Percentiles rank a stretch among this genome's conserved stretches.
Evolutionary conservation across 2,888 invertebrate species (phyloP).

Genomic region (Harpalus rubripes): DNA sequence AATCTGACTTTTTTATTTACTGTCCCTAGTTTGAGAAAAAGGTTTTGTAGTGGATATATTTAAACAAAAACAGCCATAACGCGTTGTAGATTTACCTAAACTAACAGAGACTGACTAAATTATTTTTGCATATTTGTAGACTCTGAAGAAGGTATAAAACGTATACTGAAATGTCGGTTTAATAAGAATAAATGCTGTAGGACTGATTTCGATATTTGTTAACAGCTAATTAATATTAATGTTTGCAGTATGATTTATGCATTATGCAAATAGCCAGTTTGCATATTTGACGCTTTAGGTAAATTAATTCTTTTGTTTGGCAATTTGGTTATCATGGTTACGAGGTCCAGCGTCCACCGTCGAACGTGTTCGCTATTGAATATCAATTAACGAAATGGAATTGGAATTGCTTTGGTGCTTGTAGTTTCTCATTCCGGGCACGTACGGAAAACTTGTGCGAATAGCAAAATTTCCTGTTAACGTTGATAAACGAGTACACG

Average conservation of each 20-base stretch:
- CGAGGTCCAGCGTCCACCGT: neutral
- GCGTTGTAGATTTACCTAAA: no score
- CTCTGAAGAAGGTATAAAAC: no score
- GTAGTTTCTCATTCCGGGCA: slow-evolving; percentile 34
- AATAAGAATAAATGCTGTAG: no score
- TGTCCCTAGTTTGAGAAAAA: no score
- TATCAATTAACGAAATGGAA: slow-evolving; percentile 49
- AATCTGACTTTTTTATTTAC: no score
- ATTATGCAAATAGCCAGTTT: neutral
- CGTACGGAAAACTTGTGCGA: slow-evolving; percentile 45
- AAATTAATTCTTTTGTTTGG: slow-evolving; percentile 30
- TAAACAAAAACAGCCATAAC: no score
- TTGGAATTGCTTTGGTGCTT: slow-evolving; percentile 30
- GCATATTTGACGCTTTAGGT: slow-evolving; percentile 1
- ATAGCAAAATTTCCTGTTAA: slow-evolving; percentile 53
- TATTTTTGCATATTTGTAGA: no score
- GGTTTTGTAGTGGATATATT: no score
- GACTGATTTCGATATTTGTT: no score
- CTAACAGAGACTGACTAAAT: no score
- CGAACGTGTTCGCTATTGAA: slow-evolving; percentile 16
- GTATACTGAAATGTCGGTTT: no score
- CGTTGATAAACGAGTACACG: slow-evolving; percentile 29
- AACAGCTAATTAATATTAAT: neutral
- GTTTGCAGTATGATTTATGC: neutral
- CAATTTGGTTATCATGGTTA: slow-evolving; percentile 12